phyloP scores from a whole-genome alignment of 2,888 invertebrate species.

The Watsonalla binaria region DNA sequence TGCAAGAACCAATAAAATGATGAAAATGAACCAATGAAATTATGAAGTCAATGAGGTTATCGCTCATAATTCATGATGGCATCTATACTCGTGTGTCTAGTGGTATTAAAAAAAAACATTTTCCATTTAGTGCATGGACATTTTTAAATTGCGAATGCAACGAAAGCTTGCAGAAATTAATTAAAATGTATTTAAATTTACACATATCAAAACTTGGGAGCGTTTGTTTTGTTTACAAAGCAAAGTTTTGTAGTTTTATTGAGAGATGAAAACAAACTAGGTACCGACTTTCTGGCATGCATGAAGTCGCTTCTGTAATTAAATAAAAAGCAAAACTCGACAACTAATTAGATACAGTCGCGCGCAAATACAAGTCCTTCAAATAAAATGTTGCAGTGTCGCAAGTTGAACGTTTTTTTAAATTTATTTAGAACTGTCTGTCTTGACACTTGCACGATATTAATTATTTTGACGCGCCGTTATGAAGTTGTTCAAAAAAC shows the following conservation, averaged over 20 bases:
- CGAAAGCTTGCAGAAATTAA: too few species aligned
- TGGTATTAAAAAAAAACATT: too few species aligned
- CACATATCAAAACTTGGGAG: too few species aligned
- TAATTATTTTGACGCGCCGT: slow-evolving; percentile 12
- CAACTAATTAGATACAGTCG: not conserved
- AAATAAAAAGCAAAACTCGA: not conserved
- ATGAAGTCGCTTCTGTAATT: not conserved
- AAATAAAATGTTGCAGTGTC: not conserved
- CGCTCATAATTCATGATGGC: too few species aligned
- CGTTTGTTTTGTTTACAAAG: too few species aligned
- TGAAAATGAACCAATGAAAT: too few species aligned
- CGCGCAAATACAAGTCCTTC: not conserved
- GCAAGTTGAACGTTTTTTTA: not conserved
- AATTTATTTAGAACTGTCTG: not conserved
- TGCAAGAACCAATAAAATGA: too few species aligned
- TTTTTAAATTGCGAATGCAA: too few species aligned
- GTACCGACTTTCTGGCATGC: not conserved
- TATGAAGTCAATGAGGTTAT: too few species aligned
- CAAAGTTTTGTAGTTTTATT: not conserved
- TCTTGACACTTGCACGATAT: slow-evolving; percentile 5
- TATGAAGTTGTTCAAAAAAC: slow-evolving; percentile 11
- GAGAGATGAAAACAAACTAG: not conserved
- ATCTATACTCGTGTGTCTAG: too few species aligned
- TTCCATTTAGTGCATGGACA: too few species aligned
- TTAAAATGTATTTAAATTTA: too few species aligned